Conservation (phyloP, 1,140 invertebrate genomes). For the Papilio xuthus region DNA sequence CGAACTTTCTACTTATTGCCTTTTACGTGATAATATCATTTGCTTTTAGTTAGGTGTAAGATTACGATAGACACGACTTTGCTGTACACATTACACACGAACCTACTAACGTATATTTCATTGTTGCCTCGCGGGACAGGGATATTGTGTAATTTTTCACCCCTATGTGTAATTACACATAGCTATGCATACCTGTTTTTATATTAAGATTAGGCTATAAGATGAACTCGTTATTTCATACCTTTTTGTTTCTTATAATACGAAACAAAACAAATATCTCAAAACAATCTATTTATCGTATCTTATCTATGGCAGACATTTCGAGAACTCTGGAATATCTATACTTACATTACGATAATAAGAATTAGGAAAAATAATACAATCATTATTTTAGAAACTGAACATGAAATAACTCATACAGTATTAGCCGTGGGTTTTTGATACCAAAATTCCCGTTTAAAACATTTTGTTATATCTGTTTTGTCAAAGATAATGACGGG, state of each 20-base stretch:
- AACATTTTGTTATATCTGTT: too few species aligned
- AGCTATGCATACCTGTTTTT: neutral
- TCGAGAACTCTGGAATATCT: neutral
- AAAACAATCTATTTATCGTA: neutral
- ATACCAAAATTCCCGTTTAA: too few species aligned
- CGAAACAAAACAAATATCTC: neutral
- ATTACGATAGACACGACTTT: conserved; percentile 22
- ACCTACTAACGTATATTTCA: neutral
- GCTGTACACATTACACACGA: neutral
- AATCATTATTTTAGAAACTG: neutral
- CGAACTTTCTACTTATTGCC: conserved; percentile 24
- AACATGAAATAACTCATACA: too few species aligned
- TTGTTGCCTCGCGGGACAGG: neutral
- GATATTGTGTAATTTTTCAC: neutral
- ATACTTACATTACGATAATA: neutral
- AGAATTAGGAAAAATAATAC: neutral
- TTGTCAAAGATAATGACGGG: too few species aligned
- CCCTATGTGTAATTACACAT: neutral
- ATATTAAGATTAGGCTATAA: neutral
- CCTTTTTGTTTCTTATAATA: neutral
- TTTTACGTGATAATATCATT: conserved; percentile 23
- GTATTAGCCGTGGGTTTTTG: too few species aligned
- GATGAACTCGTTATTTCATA: neutral
- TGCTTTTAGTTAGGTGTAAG: conserved; percentile 18
- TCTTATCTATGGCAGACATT: neutral